A percentile compares a stretch with the other conserved stretches of the same genome.
These are phyloP conservation scores for Ictalurus furcatus DNA, from an alignment of 2,113 vertebrate species.

Conservation along the genomic window DNA sequence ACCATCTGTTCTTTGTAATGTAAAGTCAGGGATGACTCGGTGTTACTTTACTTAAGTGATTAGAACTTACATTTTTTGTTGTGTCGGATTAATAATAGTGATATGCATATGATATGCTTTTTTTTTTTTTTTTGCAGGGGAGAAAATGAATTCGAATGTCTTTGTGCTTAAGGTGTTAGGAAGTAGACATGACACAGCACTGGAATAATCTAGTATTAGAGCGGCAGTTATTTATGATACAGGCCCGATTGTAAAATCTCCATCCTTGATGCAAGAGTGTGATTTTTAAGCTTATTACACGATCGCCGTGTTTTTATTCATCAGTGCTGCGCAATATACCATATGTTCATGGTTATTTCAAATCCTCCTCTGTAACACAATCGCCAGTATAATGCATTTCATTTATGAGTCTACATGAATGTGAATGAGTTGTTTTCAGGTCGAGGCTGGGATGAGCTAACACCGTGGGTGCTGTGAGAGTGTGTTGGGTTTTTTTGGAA, in stretches of 20 bases:
- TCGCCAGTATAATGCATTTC: conserved; percentile 2
- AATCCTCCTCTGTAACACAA: conserved; percentile 14
- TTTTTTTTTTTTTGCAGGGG: background rate
- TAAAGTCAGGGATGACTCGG: background rate
- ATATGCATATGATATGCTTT: too few species aligned
- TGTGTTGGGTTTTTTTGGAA: background rate
- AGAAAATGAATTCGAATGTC: background rate
- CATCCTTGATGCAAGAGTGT: conserved; percentile 1
- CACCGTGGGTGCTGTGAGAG: background rate
- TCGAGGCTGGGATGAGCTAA: background rate
- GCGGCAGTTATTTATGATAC: background rate
- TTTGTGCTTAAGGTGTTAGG: background rate
- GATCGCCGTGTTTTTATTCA: conserved; percentile 19
- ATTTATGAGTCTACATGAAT: conserved; percentile 24
- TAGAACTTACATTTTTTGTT: background rate
- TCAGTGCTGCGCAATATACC: background rate
- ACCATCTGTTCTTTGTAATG: conserved; percentile 37
- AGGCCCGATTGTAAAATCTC: background rate
- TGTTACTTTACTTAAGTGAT: background rate
- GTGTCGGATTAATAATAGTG: background rate
- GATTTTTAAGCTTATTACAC: background rate
- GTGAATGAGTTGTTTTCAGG: conserved; percentile 10
- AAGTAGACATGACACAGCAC: background rate
- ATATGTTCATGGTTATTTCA: conserved; percentile 35
- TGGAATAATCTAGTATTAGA: background rate